A percentile compares a stretch with the other conserved stretches of the same genome.
Evolutionary conservation across 2,797 vertebrate genomes (phyloP).

Genomic region (Oreonectes daqikongensis): DNA sequence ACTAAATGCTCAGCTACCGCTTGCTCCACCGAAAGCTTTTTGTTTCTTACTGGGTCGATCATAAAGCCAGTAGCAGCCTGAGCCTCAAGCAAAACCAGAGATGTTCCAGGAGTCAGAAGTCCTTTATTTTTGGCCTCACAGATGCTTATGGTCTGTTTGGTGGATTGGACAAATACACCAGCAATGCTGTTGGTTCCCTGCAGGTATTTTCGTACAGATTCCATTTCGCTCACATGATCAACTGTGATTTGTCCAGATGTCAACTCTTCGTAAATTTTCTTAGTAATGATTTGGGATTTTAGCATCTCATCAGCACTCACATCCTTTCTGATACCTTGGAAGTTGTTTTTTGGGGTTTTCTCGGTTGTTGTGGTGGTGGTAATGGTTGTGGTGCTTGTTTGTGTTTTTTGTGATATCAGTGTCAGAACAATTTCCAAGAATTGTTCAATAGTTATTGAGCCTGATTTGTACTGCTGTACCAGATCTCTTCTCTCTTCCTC

Average conservation of each 20-base stretch:
- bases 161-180: neutral
- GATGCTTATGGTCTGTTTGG: neutral
- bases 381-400: neutral
- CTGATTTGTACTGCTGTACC: constrained; percentile 61
- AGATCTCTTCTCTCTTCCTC: constrained; percentile 75
- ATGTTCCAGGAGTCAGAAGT: neutral
- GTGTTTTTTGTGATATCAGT: neutral
- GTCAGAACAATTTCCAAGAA: neutral
- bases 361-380: neutral
- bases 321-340: neutral
- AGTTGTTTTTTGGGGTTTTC: neutral
- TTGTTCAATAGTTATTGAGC: neutral
- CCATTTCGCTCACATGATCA: neutral
- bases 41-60: neutral
- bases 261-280: neutral
- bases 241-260: neutral
- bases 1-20: neutral
- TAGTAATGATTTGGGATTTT: neutral
- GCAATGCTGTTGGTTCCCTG: neutral
- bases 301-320: neutral
- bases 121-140: neutral
- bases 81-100: constrained; percentile 10
- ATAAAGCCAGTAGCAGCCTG: neutral
- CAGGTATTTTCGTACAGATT: neutral
- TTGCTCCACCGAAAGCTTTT: neutral